Base-by-base conservation (phyloP, 2,888 invertebrate genomes). In the Trilocha varians region DNA sequence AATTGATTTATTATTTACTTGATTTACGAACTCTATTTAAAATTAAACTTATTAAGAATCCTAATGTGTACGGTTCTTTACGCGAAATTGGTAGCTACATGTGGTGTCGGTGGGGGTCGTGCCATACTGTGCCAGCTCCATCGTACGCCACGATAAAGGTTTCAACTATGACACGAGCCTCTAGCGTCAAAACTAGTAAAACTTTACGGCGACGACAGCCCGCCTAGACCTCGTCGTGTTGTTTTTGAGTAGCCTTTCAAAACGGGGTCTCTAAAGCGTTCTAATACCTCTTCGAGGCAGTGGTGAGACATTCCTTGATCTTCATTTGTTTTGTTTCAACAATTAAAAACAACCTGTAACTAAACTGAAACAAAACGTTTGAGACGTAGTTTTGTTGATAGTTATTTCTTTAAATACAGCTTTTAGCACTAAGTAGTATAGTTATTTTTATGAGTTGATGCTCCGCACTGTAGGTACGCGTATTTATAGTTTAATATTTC, bases 111-210 rank as follows among this genome's bases (percentile, higher is more conserved):
- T 56, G 70, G 65, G 67, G 69, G 74, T 52, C 76, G 84, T 85
- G 76, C 82, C 84, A 70, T 71, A 78, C 80, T 70, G 84, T 84
- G 74, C 80, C 85, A 73, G 78, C 56, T 62, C 66, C 67, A 64
- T 69, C 65, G 66, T 64, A 59, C 62, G 55, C 70, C 65, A 59
- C 71, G 67, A 67, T 69, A 71, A 74, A 72, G 71, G 72, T 69
- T 69, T 70, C 66, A 78, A 71, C 78, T 78, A 74, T 78, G 73
- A 80, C 80, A 78, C 82, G 69, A 63, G 62, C 70, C 62, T 63
- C 69, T 70, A 73, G 78, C 79, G 77, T 73, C 78, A 75, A 79
- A 78, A 78, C 79, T 74, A 77, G 70, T 77, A 73, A 76, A 77
- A 73, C 53, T 68, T 70, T 65, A 71, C 73, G 61, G 62, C 53